Base-by-base conservation (phyloP, 1,140 invertebrate species). In the Adelges cooleyi region DNA sequence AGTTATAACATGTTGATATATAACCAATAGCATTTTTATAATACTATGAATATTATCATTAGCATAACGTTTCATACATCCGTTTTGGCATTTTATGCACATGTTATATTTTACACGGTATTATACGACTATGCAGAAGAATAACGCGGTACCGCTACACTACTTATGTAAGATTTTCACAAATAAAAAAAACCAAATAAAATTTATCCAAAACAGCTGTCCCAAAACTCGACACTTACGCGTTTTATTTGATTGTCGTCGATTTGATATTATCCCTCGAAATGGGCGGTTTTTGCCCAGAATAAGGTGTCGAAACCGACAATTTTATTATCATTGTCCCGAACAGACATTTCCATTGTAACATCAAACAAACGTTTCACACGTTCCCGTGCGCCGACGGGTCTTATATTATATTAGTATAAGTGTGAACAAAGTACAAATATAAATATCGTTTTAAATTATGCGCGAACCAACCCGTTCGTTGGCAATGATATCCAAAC, bases 281-380 rank as follows among this genome's bases (percentile, higher is more conserved):
- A 22, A 44, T 44, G 53, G 53, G 53, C 53, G 53, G 15, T 18
- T 27, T 38, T 33, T 33, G 29, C 29, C 11, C 10, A 22, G 53
- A 36, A 38, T 44, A 44, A 59, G 53, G 53, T 59, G 53, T 59
- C 53, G 53, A 25, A 59, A 59, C 53, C 38, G n/a, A 59, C 53
- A 59, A 44, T 59, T 54, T 5, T 13, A 33, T 33, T 18, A 10
- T 11, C 3, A 33, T 33, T 52, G 29, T 29, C 53, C 3, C 22
- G 23, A 15, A n/a, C 40, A 44, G 3, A 17, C 6, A 11, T 44
- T 44, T 10, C n/a, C 8, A 44, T 17, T 9, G 33, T 44, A 56
- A 20, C 25, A n/a, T 22, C 36, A 9, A 33, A 22, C 23, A 42
- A 22, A 27, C 23, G 53, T 56, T 56, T 42, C 23, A 25, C 53